Conservation (phyloP, 2,888 invertebrate genomes). For the Dione vanillae region DNA sequence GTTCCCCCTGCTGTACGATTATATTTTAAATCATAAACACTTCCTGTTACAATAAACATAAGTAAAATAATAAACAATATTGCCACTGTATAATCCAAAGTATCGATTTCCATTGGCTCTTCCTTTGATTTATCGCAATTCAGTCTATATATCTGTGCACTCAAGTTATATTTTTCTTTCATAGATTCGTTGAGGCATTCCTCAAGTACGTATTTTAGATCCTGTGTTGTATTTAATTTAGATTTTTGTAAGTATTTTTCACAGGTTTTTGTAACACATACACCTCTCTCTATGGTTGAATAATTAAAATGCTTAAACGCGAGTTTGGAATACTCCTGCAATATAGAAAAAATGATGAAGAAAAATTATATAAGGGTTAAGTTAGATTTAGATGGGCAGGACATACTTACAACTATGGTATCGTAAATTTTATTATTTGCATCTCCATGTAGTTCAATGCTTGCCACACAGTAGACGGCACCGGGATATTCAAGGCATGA, state of each 20-base stretch:
- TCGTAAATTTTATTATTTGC: conserved; percentile 47
- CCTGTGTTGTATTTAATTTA: conserved; percentile 23
- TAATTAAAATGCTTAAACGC: conserved; percentile 44
- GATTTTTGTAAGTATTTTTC: conserved; percentile 22
- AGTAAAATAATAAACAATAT: background rate
- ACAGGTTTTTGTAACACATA: conserved; percentile 45
- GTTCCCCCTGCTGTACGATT: background rate
- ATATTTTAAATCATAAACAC: background rate
- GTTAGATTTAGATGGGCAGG: too few species aligned
- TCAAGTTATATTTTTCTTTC: too few species aligned
- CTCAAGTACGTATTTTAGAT: conserved; percentile 34
- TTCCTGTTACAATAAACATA: background rate
- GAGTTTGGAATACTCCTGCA: conserved; percentile 47
- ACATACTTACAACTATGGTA: conserved; percentile 49
- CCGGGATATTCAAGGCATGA: conserved; percentile 48
- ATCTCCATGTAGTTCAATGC: conserved; percentile 48
- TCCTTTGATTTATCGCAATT: conserved; percentile 2
- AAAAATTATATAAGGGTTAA: too few species aligned
- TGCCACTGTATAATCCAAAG: conserved; percentile 6
- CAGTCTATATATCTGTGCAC: conserved; percentile 2
- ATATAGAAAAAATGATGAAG: too few species aligned
- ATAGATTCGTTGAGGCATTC: conserved; percentile 43
- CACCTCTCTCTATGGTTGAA: conserved; percentile 38
- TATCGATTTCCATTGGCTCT: background rate
- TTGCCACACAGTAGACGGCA: conserved; percentile 51